These are phyloP conservation scores for Adelges cooleyi DNA, from an alignment of 1,140 invertebrate species.

Conservation along the genomic window DNA sequence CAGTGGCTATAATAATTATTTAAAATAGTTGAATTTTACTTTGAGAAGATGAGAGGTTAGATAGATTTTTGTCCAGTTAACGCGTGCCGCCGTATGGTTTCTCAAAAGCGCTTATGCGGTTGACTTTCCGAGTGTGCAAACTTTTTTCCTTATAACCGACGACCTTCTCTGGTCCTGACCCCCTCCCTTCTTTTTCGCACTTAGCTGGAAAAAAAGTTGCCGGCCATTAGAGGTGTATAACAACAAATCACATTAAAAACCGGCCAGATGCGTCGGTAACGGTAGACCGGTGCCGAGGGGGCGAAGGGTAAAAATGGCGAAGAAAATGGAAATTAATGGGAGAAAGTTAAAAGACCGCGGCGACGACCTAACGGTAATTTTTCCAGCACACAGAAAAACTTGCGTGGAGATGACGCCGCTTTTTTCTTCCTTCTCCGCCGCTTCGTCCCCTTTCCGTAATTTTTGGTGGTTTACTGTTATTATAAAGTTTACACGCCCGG, in stretches of 20 bases:
- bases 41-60: too few relatives aligned
- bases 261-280: conserved; percentile 15
- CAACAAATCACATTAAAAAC: conserved; percentile 29
- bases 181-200: background rate
- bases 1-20: too few relatives aligned
- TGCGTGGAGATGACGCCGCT: conserved; percentile 23
- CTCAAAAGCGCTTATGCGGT: background rate
- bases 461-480: conserved; percentile 21
- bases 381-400: conserved; percentile 7
- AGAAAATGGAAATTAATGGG: conserved; percentile 29
- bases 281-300: too few relatives aligned
- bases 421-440: background rate
- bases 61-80: too few relatives aligned
- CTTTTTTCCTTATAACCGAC: background rate
- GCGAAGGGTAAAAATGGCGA: background rate
- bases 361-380: conserved; percentile 20
- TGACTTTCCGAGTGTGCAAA: conserved; percentile 14
- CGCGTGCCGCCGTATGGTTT: background rate
- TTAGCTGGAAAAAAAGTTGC: conserved; percentile 5
- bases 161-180: background rate
- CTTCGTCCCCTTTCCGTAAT: too few relatives aligned
- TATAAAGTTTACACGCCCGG: conserved; percentile 24
- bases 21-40: background rate
- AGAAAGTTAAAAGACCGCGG: conserved; percentile 28
- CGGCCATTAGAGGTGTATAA: conserved; percentile 25